These are phyloP conservation scores for Bradypodion pumilum DNA, from an alignment of 2,797 vertebrate genomes.

Conservation along the genomic window DNA sequence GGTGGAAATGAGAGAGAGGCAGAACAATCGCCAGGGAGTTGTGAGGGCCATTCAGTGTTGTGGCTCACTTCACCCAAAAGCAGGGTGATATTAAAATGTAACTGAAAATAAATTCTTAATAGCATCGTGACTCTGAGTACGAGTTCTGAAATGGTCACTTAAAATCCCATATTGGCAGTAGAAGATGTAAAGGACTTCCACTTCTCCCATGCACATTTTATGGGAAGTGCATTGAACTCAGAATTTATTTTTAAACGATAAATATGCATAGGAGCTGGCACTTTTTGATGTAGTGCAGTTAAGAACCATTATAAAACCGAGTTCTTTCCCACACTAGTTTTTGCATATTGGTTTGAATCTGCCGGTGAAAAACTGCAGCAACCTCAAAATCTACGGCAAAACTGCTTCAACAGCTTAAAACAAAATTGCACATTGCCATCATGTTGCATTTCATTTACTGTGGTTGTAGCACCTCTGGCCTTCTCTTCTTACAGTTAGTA, in stretches of 20 bases:
- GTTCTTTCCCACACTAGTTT: background rate
- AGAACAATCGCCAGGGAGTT: too few species aligned
- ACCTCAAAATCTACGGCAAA: background rate
- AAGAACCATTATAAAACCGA: background rate
- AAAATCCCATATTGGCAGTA: background rate
- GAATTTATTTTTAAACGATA: background rate
- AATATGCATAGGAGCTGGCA: background rate
- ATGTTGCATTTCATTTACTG: conserved; percentile 33
- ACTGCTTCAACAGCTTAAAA: background rate
- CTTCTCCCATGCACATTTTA: background rate
- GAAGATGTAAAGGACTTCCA: background rate
- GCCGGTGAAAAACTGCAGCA: conserved; percentile 1
- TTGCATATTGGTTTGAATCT: background rate
- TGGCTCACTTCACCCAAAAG: background rate
- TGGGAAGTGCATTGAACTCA: background rate
- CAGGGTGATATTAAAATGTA: too few species aligned
- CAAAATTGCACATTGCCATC: conserved; percentile 17
- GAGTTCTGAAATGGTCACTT: background rate
- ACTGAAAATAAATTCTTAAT: background rate
- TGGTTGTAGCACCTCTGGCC: background rate
- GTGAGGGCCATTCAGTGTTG: background rate
- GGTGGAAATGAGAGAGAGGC: background rate
- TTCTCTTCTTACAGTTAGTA: background rate
- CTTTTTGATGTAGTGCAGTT: background rate
- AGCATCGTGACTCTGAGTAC: background rate